Evolutionary conservation across 2,888 invertebrate species (phyloP).

Genomic region (Harpagoxenus sublaevis): DNA sequence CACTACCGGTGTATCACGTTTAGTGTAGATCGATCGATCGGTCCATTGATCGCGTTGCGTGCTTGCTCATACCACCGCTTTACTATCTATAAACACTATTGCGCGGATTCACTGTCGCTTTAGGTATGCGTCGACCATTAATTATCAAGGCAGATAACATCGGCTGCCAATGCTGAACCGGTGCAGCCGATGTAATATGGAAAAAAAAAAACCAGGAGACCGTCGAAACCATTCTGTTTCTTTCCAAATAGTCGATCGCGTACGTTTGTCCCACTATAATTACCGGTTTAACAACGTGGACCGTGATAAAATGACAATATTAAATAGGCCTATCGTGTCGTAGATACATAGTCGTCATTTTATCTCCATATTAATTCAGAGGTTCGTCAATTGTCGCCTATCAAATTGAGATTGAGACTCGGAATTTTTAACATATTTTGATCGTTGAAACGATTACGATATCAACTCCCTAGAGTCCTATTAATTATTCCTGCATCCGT

Average conservation of each 20-base stretch:
- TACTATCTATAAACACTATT: constrained; percentile 71
- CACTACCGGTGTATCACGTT: constrained; percentile 65
- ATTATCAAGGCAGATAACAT: constrained; percentile 59
- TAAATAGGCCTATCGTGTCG: neutral
- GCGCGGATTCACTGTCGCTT: constrained; percentile 64
- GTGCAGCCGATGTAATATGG: constrained; percentile 17
- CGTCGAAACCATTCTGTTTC: neutral
- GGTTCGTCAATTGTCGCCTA: neutral
- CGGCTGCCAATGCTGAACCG: constrained; percentile 45
- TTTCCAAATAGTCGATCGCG: neutral
- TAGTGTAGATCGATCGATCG: constrained; percentile 68
- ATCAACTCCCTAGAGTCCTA: constrained; percentile 66
- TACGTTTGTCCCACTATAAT: neutral
- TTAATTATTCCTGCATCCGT: constrained; percentile 71
- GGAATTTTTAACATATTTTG: constrained; percentile 55
- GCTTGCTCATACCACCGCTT: constrained; percentile 55
- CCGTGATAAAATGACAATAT: neutral
- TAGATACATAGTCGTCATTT: neutral
- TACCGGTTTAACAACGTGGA: neutral
- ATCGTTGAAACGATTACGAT: constrained; percentile 65
- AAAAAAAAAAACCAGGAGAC: constrained; percentile 33
- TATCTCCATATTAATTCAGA: neutral
- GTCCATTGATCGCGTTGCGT: constrained; percentile 46
- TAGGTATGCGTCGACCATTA: constrained; percentile 55
- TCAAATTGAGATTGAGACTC: constrained; percentile 46